phyloP scores from a whole-genome alignment of 2,113 vertebrate species.

The Esox niger region DNA sequence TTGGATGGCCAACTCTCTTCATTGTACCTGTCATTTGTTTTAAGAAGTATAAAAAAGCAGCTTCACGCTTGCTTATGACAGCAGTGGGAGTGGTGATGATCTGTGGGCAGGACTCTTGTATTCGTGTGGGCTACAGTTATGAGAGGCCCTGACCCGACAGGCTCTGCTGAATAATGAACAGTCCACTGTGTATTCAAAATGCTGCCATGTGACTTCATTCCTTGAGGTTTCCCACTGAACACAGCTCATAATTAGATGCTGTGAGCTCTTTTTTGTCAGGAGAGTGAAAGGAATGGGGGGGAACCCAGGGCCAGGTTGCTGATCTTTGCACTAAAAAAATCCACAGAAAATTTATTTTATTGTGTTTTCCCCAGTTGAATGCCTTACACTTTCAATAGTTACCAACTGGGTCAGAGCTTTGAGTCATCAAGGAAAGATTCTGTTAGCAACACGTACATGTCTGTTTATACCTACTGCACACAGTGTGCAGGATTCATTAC shows the following conservation, averaged over 20 bases:
- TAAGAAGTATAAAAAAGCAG: neutral
- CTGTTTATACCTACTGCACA: too few relatives aligned
- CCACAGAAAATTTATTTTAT: too few relatives aligned
- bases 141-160: neutral
- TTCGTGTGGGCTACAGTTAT: neutral
- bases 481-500: too few relatives aligned
- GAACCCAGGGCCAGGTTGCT: neutral
- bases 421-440: too few relatives aligned
- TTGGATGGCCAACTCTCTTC: neutral
- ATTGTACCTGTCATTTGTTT: neutral
- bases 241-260: neutral
- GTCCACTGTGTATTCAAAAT: neutral
- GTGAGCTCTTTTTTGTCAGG: neutral
- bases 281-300: too few relatives aligned
- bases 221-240: neutral
- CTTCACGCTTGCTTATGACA: neutral
- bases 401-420: too few relatives aligned
- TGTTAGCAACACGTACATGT: too few relatives aligned
- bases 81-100: too few relatives aligned
- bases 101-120: neutral
- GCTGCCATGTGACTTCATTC: conserved; percentile 1
- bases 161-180: neutral
- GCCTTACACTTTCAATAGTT: too few relatives aligned
- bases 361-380: too few relatives aligned
- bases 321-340: too few relatives aligned